These are phyloP conservation scores for Sphaerophoria taeniata DNA, from an alignment of 2,888 invertebrate species.

Conservation along the genomic window DNA sequence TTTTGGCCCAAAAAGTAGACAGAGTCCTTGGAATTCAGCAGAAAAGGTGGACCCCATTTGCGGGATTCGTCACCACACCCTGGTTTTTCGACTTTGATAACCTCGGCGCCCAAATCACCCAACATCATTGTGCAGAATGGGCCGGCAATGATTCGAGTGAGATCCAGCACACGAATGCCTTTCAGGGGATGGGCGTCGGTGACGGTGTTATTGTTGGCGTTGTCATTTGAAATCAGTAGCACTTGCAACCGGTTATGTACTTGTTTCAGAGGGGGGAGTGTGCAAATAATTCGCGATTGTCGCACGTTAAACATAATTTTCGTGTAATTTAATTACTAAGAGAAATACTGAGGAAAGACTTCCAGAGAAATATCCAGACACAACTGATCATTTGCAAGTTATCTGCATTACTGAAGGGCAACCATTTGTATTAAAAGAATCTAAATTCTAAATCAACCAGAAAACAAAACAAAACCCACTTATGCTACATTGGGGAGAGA, in stretches of 20 bases:
- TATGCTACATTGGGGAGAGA: no score
- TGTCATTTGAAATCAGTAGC: slow-evolving; percentile 35
- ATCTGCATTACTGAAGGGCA: slow-evolving; percentile 24
- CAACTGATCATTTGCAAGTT: slow-evolving; percentile 31
- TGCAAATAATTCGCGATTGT: background rate
- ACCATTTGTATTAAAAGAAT: no score
- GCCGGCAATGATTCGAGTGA: slow-evolving; percentile 95
- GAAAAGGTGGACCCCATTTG: slow-evolving; percentile 96
- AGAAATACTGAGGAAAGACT: background rate
- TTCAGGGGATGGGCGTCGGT: slow-evolving; percentile 85
- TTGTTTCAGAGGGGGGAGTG: slow-evolving; percentile 1
- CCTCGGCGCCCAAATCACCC: slow-evolving; percentile 95
- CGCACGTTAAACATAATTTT: slow-evolving; percentile 18
- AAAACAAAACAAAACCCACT: no score
- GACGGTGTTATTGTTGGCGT: slow-evolving; percentile 37
- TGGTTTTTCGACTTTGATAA: slow-evolving; percentile 95
- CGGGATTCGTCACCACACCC: slow-evolving; percentile 93
- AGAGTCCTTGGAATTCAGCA: slow-evolving; percentile 86
- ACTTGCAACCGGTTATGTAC: slow-evolving; percentile 18
- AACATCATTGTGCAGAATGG: slow-evolving; percentile 97
- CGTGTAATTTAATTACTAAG: background rate
- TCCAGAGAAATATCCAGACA: slow-evolving; percentile 3
- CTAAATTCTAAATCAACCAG: no score
- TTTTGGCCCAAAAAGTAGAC: slow-evolving; percentile 95
- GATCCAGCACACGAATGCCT: slow-evolving; percentile 90